These are phyloP conservation scores for Clavelina lepadiformis DNA, from an alignment of 23 tunicate species.

Conservation along the genomic window DNA sequence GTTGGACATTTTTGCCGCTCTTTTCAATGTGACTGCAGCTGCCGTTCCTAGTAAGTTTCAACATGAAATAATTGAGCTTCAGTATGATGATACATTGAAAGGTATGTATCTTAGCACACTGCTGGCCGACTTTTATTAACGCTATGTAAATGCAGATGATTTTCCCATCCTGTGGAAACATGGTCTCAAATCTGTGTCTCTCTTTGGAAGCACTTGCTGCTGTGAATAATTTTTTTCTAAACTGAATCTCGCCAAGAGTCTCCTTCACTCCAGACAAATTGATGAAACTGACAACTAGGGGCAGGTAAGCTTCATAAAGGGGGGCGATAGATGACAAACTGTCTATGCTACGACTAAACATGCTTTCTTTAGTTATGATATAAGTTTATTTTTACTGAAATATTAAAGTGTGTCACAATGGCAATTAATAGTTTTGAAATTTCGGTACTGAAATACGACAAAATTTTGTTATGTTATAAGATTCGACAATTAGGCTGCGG, in stretches of 20 bases:
- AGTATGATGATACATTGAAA: conserved; percentile 26
- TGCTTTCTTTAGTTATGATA: too few relatives aligned
- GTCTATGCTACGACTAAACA: too few relatives aligned
- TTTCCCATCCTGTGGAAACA: conserved; percentile 54
- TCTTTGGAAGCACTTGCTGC: conserved; percentile 39
- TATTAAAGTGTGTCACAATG: too few relatives aligned
- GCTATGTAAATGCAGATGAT: conserved; percentile 54
- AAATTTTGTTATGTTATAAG: too few relatives aligned
- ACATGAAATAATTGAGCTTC: conserved; percentile 29
- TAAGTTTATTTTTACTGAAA: too few relatives aligned
- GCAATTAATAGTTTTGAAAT: too few relatives aligned
- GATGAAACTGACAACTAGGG: too few relatives aligned
- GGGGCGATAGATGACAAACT: too few relatives aligned
- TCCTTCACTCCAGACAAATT: too few relatives aligned
- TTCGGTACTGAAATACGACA: too few relatives aligned
- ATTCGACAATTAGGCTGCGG: too few relatives aligned
- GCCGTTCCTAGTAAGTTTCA: conserved; percentile 35
- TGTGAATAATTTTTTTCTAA: conserved; percentile 35
- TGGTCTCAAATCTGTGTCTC: conserved; percentile 44
- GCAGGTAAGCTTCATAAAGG: too few relatives aligned
- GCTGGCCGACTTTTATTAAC: conserved; percentile 45
- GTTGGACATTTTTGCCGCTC: conserved; percentile 56
- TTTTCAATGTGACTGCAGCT: conserved; percentile 45
- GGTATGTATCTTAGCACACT: conserved; percentile 32
- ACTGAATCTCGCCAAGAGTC: conserved; percentile 21